Base-by-base conservation (phyloP, 2,797 vertebrate species). In the Macropodus opercularis region DNA sequence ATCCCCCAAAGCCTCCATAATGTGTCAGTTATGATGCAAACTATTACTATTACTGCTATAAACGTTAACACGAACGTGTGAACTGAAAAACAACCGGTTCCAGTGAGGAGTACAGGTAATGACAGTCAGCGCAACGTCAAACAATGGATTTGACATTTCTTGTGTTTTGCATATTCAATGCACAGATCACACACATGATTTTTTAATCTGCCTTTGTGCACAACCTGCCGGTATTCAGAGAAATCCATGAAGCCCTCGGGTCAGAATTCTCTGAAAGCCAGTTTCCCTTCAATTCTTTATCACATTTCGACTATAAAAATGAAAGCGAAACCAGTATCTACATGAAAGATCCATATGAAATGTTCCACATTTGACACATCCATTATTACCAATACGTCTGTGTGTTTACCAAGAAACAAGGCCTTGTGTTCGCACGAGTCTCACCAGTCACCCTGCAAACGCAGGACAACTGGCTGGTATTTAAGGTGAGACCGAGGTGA, bases 401-500 rank as follows among this genome's bases (percentile, higher is more conserved):
- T 29, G 18, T 27, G 14, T 58, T 44, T 17, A 11, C 24, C 3
- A 21, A 40, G 39, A 35, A 50, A 19, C n/a, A 9, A 36, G 26
- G 34, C 32, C 17, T 31, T 13, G 23, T n/a, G n/a, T n/a, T n/a
- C n/a, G n/a, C n/a, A n/a, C n/a, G n/a, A n/a, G n/a, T 40, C 17
- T 57, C 36, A 38, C 65, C 53, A 29, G 59, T 17, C 65, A 22
- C 39, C 27, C 26, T 41, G 42, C 39, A 52, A 36, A 60, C 29
- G 29, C 27, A 41, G 65, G 31, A 62, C 51, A 58, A 35, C 2
- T 36, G 32, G 14, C 19, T 61, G 23, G 34, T 14, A 35, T 21
- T 40, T 34, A 23, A 36, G n/a, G 36, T 6, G 19, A n/a, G 31
- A 26, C 49, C 39, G 19, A 19, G 23, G 49, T 18, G 23, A 13